Percentiles rank a stretch among this genome's conserved stretches.
phyloP scores from a whole-genome alignment of 2,888 invertebrate species.

The Callyntrura sp. region DNA sequence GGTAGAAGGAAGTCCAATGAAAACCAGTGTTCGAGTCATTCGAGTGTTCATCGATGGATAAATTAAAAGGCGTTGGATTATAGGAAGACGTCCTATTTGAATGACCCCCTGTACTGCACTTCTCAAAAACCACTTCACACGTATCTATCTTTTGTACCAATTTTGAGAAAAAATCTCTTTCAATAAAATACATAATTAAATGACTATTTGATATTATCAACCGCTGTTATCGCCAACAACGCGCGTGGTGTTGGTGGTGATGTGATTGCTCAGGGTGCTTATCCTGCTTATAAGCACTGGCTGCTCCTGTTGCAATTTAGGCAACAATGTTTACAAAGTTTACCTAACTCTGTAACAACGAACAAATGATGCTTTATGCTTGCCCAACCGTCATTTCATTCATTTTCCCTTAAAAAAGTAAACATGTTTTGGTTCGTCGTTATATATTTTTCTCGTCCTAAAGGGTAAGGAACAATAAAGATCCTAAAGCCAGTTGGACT shows the following conservation, averaged over 20 bases:
- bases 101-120: no score
- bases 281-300: not conserved
- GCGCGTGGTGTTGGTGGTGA: not conserved
- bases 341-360: not conserved
- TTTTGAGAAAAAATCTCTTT: not conserved
- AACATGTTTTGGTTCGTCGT: constrained; percentile 3
- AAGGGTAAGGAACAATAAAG: not conserved
- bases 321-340: constrained; percentile 24
- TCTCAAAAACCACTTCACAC: no score
- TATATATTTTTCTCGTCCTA: no score
- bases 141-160: no score
- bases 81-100: no score
- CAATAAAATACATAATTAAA: not conserved
- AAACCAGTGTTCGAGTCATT: no score
- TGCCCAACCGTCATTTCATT: constrained; percentile 30
- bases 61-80: no score
- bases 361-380: not conserved
- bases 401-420: constrained; percentile 47
- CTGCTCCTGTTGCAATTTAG: not conserved
- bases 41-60: no score
- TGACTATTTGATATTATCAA: not conserved
- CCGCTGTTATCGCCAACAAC: not conserved
- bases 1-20: no score
- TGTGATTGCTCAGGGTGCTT: not conserved
- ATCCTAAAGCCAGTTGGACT: not conserved